phyloP scores from a whole-genome alignment of 2,888 invertebrate species.

The Dryococelus australis region DNA sequence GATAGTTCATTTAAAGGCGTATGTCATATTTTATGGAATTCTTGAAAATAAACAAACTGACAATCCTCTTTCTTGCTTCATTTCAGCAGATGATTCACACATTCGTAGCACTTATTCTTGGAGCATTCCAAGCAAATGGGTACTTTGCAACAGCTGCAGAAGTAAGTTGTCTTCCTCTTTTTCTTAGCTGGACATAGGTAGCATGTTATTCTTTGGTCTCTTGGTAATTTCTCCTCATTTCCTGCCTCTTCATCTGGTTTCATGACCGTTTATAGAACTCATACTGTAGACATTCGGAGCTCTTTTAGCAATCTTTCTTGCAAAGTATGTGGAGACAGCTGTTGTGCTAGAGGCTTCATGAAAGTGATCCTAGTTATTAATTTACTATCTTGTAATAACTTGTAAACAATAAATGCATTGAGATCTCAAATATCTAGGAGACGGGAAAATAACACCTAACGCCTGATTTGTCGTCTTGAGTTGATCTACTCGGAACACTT shows the following conservation, averaged over 20 bases:
- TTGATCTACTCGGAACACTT: conserved; percentile 50
- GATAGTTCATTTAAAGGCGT: not conserved
- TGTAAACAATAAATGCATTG: not conserved
- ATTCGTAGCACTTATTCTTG: no score
- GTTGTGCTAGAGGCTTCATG: not conserved
- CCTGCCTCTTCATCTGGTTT: not conserved
- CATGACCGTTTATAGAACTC: not conserved
- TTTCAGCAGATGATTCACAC: no score
- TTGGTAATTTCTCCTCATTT: not conserved
- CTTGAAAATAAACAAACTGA: not conserved
- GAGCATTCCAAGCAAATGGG: no score
- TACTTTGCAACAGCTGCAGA: no score
- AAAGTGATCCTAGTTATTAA: not conserved
- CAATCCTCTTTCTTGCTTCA: not conserved
- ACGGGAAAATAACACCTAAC: conserved; percentile 48
- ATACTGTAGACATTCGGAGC: not conserved
- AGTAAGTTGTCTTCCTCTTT: no score
- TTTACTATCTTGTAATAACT: not conserved
- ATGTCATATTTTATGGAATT: not conserved
- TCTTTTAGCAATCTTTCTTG: conserved; percentile 25
- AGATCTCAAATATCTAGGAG: conserved; percentile 44
- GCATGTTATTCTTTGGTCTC: conserved; percentile 6
- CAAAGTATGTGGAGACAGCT: not conserved
- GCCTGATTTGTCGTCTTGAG: no score
- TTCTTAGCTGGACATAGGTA: no score